Evolutionary conservation across 2,113 vertebrate genomes (phyloP), one percentile per base, ranked within the genome.

Genomic region (Patagioenas fasciata): DNA sequence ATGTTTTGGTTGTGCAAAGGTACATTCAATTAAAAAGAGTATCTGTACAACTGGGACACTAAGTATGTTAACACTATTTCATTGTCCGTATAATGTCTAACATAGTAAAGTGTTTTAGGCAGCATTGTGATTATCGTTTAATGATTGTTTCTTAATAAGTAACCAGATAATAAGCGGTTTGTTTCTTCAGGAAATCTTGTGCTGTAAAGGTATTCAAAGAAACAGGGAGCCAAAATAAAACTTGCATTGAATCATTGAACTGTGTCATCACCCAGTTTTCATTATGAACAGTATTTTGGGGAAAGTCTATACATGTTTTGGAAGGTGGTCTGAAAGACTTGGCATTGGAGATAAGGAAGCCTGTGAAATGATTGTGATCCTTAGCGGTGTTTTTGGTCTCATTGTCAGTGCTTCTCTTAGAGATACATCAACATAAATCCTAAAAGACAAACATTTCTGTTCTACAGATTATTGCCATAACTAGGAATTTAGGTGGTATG

Each of bases 61-160:
- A 4, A 42, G 36, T 70, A 24, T 6, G 3, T 21, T 38, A 69
- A 40, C 42, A 20, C 44, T 86, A 40, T 91, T 91, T 91, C 72
- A 28, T 88, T 91, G 28, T 80, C 56, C 0, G 0, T n/a, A 1
- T 44, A 50, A 31, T 56, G 58, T 24, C 36, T 56, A 20, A 65
- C 24, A 16, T 20, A 56, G 25, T 50, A 8, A 61, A 54, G 40
- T 38, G 32, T 77, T 82, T 6, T 8, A 60, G 56, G 36, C 23
- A 38, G 26, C 8, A 0, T 17, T 85, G 56, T 71, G 70, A 57
- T 94, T 93, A 79, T 62, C 75, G 72, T 86, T 74, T 74, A 81
- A n/a, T 83, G 84, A 74, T 13, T 83, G 29, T 48, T 90, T 92
- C 57, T 69, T 93, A 91, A 32, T 82, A 72, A 87, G 86, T 87